Base-by-base conservation (phyloP, 2,113 vertebrate species). In the Haemorhous mexicanus region DNA sequence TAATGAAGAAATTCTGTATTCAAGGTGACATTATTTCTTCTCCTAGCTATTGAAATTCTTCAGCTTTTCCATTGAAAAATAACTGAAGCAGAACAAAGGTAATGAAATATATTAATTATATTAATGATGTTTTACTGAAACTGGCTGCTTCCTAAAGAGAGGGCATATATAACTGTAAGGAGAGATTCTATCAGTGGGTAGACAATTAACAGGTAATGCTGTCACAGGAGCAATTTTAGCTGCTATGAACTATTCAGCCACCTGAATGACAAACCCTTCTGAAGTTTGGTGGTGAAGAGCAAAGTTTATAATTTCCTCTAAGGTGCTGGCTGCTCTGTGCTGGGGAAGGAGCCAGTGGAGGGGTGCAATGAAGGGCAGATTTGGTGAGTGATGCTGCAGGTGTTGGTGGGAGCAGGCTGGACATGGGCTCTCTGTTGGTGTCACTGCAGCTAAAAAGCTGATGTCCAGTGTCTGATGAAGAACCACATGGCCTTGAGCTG, bases 31-130 rank as follows among this genome's bases (percentile, higher is more conserved):
- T 97, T 93, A 93, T 94, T 97, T 96, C 94, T 94, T 97, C 84
- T 66, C 61, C 74, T 50, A 89, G 94, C 92, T 96, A 87, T 95
- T 83, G 87, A 95, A 97, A 97, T 94, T 95, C 88, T 92, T 86
- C 94, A 72, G 59, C 89, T 85, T 97, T 94, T 95, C 66, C 14
- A 26, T 76, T 98, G 96, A 97, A 91, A 96, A 97, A 92, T 94
- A 80, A 84, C 76, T 95, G 97, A 98, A 93, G 97, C 93, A 95
- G 96, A 98, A 97, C 95, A 98, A 98, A 98, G 96, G 93, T 97
- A 98, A 98, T 98, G 95, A 98, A 97, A 96, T 97, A 97, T 97
- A 98, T 98, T 98, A 98, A 98, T 98, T 98, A 97, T 84, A 97
- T 97, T 98, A 98, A 98, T 96, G 92, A 97, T 96, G 89, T 97